phyloP scores from a whole-genome alignment of 2,888 invertebrate genomes.

The Eueremaeus valkanovi region DNA sequence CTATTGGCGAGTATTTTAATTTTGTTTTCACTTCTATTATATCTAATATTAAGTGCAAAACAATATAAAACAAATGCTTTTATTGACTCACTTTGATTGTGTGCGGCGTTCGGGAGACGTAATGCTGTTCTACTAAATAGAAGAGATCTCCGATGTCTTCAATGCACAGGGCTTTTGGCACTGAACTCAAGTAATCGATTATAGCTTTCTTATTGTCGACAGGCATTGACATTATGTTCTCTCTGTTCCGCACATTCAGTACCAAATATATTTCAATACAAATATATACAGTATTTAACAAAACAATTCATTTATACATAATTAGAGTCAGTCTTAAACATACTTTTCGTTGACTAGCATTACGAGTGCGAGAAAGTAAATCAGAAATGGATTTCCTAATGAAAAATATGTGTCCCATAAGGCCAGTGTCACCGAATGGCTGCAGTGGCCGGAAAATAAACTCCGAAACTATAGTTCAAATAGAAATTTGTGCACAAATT shows the following conservation, averaged over 20 bases:
- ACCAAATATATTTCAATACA: neutral
- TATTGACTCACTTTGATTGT: slow-evolving; percentile 70
- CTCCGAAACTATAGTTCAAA: slow-evolving; percentile 72
- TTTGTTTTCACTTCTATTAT: no score
- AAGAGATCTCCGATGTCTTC: slow-evolving; percentile 97
- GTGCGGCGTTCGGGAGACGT: slow-evolving; percentile 84
- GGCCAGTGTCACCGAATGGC: slow-evolving; percentile 74
- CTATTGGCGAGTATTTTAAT: no score
- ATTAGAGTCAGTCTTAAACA: no score
- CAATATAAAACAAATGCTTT: no score
- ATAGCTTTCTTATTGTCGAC: slow-evolving; percentile 39
- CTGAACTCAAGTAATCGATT: slow-evolving; percentile 43
- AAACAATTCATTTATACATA: neutral
- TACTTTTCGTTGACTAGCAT: slow-evolving; percentile 87
- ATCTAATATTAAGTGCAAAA: no score
- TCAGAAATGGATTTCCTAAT: slow-evolving; percentile 89
- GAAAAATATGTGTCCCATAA: slow-evolving; percentile 98
- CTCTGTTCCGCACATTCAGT: slow-evolving; percentile 30
- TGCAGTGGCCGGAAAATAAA: slow-evolving; percentile 81
- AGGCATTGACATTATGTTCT: slow-evolving; percentile 43
- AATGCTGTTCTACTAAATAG: slow-evolving; percentile 84
- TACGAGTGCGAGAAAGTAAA: slow-evolving; percentile 89
- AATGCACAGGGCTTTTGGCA: slow-evolving; percentile 76
- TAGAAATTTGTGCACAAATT: no score
- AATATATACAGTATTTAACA: neutral